Conservation (phyloP, 2,888 invertebrate genomes). For the Linnaemya vulpina region DNA sequence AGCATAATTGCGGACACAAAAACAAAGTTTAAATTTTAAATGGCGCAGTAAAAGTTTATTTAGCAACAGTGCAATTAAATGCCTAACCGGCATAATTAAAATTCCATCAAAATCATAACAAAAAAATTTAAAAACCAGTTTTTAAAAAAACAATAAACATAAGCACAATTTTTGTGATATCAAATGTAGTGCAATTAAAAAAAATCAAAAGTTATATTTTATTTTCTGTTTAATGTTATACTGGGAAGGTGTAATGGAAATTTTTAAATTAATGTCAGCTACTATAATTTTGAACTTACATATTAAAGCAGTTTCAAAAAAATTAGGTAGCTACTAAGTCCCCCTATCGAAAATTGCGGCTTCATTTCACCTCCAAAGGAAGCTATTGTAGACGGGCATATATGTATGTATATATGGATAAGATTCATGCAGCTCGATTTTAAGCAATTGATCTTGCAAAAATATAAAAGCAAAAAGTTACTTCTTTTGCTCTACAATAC, state of each 20-base stretch:
- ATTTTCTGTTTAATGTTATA: neutral
- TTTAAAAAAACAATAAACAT: conserved; percentile 38
- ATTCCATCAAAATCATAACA: conserved; percentile 27
- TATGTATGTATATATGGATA: no score
- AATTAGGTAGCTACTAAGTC: no score
- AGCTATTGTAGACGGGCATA: no score
- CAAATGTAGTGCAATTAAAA: conserved; percentile 12
- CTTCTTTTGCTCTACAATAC: no score
- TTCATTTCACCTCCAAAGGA: no score
- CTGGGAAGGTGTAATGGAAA: neutral
- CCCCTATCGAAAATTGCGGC: no score
- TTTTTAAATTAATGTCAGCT: neutral
- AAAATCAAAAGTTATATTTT: neutral
- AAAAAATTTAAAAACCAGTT: conserved; percentile 10
- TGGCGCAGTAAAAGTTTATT: neutral
- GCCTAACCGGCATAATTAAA: conserved; percentile 50
- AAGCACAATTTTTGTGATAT: conserved; percentile 21
- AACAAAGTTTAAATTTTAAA: conserved; percentile 24
- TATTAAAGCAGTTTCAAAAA: no score
- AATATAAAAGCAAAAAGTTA: no score
- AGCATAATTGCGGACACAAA: conserved; percentile 12
- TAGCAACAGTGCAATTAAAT: conserved; percentile 1
- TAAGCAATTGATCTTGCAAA: no score
- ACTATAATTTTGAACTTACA: no score
- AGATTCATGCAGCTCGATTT: no score